Percentiles rank a stretch among this genome's conserved stretches.
Evolutionary conservation across 2,797 vertebrate genomes (phyloP).

Genomic region (Eleutherodactylus coqui): DNA sequence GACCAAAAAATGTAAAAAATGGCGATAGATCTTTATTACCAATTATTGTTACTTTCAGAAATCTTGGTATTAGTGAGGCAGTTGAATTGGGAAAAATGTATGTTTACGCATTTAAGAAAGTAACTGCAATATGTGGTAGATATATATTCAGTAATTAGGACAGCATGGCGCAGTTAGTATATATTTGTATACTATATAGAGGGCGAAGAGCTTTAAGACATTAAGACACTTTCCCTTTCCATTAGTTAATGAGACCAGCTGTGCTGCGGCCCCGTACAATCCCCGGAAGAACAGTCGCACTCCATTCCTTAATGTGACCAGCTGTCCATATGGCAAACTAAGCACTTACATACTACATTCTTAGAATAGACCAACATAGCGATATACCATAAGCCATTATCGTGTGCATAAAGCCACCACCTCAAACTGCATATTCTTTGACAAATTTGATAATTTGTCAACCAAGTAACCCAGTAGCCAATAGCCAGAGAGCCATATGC

Average conservation of each 20-base stretch:
- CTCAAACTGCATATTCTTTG: neutral
- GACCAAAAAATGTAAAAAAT: too few species aligned
- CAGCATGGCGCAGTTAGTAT: neutral
- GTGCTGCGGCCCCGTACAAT: slow-evolving; percentile 7
- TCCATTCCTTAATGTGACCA: slow-evolving; percentile 38
- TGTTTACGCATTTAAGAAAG: neutral
- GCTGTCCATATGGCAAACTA: neutral
- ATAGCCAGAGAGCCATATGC: neutral
- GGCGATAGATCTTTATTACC: too few species aligned
- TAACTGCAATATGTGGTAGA: neutral
- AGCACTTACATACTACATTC: neutral
- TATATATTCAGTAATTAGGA: neutral
- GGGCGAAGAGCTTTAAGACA: neutral
- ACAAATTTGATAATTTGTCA: neutral
- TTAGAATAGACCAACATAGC: neutral
- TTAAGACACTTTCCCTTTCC: neutral
- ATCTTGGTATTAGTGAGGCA: neutral
- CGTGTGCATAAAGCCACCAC: neutral
- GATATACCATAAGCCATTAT: neutral
- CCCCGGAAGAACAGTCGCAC: slow-evolving; percentile 29
- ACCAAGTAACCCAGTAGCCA: neutral
- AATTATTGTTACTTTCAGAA: neutral
- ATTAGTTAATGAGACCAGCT: slow-evolving; percentile 31
- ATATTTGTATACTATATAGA: neutral
- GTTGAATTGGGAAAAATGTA: neutral